Conservation (phyloP, 1,140 invertebrate species). For the Apis cerana region DNA sequence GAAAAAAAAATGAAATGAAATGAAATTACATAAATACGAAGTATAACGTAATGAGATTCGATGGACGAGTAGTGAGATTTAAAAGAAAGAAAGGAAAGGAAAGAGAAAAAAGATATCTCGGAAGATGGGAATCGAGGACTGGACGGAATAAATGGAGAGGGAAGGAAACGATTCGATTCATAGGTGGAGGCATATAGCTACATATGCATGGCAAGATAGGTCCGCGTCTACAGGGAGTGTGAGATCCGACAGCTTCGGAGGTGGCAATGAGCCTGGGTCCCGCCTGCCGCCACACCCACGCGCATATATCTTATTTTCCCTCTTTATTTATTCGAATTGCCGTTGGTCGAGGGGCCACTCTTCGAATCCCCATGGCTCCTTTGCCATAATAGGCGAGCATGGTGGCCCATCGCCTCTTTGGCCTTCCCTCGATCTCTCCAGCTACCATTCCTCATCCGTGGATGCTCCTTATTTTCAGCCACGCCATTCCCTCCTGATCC, state of each 20-base stretch:
- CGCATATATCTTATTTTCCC: conserved; percentile 77
- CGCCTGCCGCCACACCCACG: conserved; percentile 78
- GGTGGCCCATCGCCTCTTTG: conserved; percentile 68
- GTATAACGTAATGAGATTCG: too few relatives aligned
- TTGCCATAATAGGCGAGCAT: conserved; percentile 74
- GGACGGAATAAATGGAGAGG: background rate
- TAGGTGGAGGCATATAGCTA: conserved; percentile 28
- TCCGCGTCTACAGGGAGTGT: conserved; percentile 66
- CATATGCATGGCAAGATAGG: conserved; percentile 54
- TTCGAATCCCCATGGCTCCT: conserved; percentile 71
- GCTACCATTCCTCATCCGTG: conserved; percentile 66
- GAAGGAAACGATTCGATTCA: background rate
- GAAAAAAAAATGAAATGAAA: background rate
- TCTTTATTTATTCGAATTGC: conserved; percentile 78
- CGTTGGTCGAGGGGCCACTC: conserved; percentile 72
- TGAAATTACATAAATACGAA: background rate
- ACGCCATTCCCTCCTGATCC: conserved; percentile 1
- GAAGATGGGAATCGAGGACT: background rate
- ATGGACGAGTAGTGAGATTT: conserved; percentile 35
- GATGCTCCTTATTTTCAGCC: conserved; percentile 45
- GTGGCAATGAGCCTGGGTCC: conserved; percentile 76
- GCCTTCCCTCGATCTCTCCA: conserved; percentile 58
- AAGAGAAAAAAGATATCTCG: background rate
- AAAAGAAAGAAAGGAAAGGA: too few relatives aligned
- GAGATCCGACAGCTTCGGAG: conserved; percentile 77